These are phyloP conservation scores for Papilio polytes DNA, from an alignment of 1,140 invertebrate genomes.

Conservation along the genomic window DNA sequence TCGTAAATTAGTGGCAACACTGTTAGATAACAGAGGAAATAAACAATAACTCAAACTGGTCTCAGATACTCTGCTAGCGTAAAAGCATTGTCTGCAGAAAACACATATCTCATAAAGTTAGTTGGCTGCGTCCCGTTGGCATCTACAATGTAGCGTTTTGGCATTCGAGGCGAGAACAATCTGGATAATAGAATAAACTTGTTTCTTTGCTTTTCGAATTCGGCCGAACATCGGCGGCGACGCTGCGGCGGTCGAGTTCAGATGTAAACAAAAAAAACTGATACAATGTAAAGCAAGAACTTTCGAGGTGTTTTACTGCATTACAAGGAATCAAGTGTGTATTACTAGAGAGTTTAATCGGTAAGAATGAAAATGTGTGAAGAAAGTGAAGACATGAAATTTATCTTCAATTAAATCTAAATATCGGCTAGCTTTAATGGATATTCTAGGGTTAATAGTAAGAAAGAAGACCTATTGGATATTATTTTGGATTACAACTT, in stretches of 20 bases:
- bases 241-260: constrained; percentile 47
- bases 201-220: constrained; percentile 53
- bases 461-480: too few species aligned
- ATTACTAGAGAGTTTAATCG: too few species aligned
- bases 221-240: constrained; percentile 42
- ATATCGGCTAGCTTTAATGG: too few species aligned
- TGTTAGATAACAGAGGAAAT: constrained; percentile 54
- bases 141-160: constrained; percentile 75
- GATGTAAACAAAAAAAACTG: constrained; percentile 47
- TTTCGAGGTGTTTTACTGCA: too few species aligned
- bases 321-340: too few species aligned
- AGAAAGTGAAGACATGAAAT: too few species aligned
- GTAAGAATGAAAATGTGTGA: too few species aligned
- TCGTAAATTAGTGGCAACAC: constrained; percentile 36
- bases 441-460: too few species aligned
- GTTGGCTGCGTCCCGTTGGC: constrained; percentile 69
- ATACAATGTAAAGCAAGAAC: too few species aligned
- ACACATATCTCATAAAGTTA: constrained; percentile 79
- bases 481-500: too few species aligned
- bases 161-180: constrained; percentile 77
- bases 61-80: constrained; percentile 62
- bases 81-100: constrained; percentile 73
- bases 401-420: too few species aligned
- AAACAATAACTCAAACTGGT: constrained; percentile 63
- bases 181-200: constrained; percentile 72